These are phyloP conservation scores for Xiphophorus couchianus DNA, from an alignment of 2,113 vertebrate genomes.

Conservation along the genomic window DNA sequence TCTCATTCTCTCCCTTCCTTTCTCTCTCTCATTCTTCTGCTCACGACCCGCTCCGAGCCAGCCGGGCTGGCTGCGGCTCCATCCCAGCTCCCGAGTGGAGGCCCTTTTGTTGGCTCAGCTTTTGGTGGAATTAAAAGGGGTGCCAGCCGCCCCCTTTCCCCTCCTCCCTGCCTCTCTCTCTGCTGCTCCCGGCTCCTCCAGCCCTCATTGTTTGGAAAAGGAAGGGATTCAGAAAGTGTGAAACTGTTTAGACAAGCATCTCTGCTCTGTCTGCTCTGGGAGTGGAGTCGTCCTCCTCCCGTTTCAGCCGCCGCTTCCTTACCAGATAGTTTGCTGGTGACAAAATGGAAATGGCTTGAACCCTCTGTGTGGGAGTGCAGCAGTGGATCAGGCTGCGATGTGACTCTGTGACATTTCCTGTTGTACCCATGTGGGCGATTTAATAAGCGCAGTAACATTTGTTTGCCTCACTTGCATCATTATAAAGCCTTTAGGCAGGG, in stretches of 20 bases:
- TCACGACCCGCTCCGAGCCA: slow-evolving; percentile 42
- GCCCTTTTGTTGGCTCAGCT: slow-evolving; percentile 64
- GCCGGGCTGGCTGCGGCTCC: slow-evolving; percentile 39
- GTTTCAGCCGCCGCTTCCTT: slow-evolving; percentile 21
- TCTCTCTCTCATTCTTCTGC: slow-evolving; percentile 44
- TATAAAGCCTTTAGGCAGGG: neutral
- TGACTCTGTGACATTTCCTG: slow-evolving; percentile 54
- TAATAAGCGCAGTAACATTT: slow-evolving; percentile 40
- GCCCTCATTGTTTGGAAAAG: slow-evolving; percentile 62
- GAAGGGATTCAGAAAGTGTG: slow-evolving; percentile 39
- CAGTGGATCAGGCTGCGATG: slow-evolving; percentile 16
- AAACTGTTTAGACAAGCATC: slow-evolving; percentile 52
- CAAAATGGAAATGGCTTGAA: slow-evolving; percentile 48
- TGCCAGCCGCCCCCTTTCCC: slow-evolving; percentile 25
- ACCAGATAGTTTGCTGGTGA: slow-evolving; percentile 37
- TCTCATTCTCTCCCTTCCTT: slow-evolving; percentile 26
- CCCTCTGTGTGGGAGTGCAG: slow-evolving; percentile 34
- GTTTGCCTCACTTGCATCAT: slow-evolving; percentile 47
- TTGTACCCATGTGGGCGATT: slow-evolving; percentile 48
- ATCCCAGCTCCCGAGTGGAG: slow-evolving; percentile 37
- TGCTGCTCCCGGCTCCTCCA: slow-evolving; percentile 33
- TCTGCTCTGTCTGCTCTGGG: slow-evolving; percentile 30
- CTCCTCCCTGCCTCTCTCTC: neutral
- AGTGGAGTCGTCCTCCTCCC: neutral
- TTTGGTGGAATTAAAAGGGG: slow-evolving; percentile 68